A percentile compares a stretch with the other conserved stretches of the same genome.
Evolutionary conservation across 2,113 vertebrate species (phyloP).

Genomic region (Chrysochloris asiatica): DNA sequence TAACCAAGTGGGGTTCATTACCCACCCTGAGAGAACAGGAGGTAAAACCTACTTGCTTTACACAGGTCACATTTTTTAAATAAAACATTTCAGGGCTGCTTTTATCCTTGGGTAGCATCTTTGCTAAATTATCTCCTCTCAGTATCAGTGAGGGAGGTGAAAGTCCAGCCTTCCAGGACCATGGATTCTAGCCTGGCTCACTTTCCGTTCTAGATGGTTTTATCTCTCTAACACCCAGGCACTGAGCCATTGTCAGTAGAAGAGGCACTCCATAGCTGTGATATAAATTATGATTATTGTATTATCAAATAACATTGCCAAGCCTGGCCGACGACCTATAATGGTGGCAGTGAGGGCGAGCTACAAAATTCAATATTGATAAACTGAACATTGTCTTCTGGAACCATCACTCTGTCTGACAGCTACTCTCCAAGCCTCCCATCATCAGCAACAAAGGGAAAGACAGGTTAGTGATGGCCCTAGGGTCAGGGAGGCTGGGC

Average conservation of each 20-base stretch:
- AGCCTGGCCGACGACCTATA: constrained; percentile 45
- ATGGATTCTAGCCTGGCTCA: constrained; percentile 12
- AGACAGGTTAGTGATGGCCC: neutral
- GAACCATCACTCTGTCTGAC: constrained; percentile 56
- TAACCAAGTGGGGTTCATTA: neutral
- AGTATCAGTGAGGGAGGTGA: neutral
- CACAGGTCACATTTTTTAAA: constrained; percentile 4
- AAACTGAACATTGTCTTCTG: constrained; percentile 50
- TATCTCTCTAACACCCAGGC: constrained; percentile 6
- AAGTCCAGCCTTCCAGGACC: neutral
- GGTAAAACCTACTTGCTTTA: neutral
- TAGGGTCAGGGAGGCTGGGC: neutral
- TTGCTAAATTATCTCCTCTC: constrained; percentile 14
- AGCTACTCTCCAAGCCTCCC: constrained; percentile 29
- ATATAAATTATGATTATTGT: constrained; percentile 58
- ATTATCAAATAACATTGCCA: constrained; percentile 56
- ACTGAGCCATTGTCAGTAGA: neutral
- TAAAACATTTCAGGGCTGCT: constrained; percentile 29
- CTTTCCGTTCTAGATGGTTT: constrained; percentile 7
- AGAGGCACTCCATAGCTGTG: neutral
- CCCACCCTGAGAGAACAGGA: neutral
- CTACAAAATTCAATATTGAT: constrained; percentile 62
- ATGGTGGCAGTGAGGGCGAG: neutral
- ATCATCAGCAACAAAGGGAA: neutral
- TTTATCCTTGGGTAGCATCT: neutral